Evolutionary conservation across 2,888 invertebrate species (phyloP).

Genomic region (Lochmaea capreae): DNA sequence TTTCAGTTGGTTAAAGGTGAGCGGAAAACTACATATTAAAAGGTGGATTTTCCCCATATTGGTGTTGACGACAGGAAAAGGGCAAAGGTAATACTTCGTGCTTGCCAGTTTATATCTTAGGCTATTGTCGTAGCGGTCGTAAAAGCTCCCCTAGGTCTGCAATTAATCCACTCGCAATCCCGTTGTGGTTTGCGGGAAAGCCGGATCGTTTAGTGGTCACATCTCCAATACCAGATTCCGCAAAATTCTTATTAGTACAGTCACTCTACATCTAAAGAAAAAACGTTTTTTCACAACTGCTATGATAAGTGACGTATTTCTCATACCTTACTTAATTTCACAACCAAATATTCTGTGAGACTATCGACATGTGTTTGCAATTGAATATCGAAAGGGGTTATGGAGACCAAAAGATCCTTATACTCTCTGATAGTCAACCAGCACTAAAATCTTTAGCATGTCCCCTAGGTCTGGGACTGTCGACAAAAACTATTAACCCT

Average conservation of each 20-base stretch:
- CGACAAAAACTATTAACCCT: too few relatives aligned
- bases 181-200: constrained; percentile 58
- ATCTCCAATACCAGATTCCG: constrained; percentile 53
- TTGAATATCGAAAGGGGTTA: too few relatives aligned
- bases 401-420: too few relatives aligned
- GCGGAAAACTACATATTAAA: constrained; percentile 42
- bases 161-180: constrained; percentile 63
- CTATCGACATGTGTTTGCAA: too few relatives aligned
- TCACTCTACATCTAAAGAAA: not conserved
- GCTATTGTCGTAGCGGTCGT: constrained; percentile 60
- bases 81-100: constrained; percentile 59
- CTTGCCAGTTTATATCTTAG: constrained; percentile 58
- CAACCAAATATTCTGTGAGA: too few relatives aligned
- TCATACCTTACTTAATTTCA: too few relatives aligned
- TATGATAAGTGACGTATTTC: too few relatives aligned
- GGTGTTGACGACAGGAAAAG: constrained; percentile 59
- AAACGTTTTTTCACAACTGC: too few relatives aligned
- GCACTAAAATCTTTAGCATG: too few relatives aligned
- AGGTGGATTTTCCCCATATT: constrained; percentile 57
- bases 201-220: constrained; percentile 60
- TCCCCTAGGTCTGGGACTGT: too few relatives aligned
- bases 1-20: constrained; percentile 17
- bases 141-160: constrained; percentile 62
- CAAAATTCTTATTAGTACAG: constrained; percentile 49
- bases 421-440: too few relatives aligned